Percentiles rank a stretch among this genome's conserved stretches.
Conservation (phyloP, 53 echinoderm and acorn worm species). For the Apostichopus leukothele region DNA sequence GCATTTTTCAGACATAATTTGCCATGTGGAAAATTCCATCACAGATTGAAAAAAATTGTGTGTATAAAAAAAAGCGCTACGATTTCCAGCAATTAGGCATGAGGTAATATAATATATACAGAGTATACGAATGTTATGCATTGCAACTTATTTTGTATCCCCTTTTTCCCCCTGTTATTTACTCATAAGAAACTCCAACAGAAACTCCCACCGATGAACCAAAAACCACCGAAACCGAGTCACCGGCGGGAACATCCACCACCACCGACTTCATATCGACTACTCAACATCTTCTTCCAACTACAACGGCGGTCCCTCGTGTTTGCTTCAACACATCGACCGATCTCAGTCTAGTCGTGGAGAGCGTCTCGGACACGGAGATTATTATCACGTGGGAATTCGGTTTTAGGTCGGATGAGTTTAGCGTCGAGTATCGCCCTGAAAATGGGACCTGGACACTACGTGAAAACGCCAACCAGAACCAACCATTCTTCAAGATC, state of each 20-base stretch:
- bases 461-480: background rate
- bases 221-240: background rate
- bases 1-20: no score
- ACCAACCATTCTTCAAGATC: slow-evolving; percentile 31
- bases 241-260: background rate
- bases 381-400: slow-evolving; percentile 3
- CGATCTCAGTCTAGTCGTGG: background rate
- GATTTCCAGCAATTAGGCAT: no score
- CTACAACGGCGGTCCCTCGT: slow-evolving; percentile 3
- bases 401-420: slow-evolving; percentile 5
- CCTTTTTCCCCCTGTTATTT: background rate
- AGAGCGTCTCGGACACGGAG: background rate
- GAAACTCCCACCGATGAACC: background rate
- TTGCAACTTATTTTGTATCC: no score
- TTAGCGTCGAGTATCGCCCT: slow-evolving; percentile 26
- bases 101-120: no score
- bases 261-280: background rate
- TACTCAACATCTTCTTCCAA: background rate
- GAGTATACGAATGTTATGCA: no score
- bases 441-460: background rate
- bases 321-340: slow-evolving; percentile 35
- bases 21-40: no score
- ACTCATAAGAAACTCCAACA: background rate
- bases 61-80: no score
- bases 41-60: no score